Evolutionary conservation across 1,140 invertebrate species (phyloP).

Genomic region (Ridgeia piscesae): DNA sequence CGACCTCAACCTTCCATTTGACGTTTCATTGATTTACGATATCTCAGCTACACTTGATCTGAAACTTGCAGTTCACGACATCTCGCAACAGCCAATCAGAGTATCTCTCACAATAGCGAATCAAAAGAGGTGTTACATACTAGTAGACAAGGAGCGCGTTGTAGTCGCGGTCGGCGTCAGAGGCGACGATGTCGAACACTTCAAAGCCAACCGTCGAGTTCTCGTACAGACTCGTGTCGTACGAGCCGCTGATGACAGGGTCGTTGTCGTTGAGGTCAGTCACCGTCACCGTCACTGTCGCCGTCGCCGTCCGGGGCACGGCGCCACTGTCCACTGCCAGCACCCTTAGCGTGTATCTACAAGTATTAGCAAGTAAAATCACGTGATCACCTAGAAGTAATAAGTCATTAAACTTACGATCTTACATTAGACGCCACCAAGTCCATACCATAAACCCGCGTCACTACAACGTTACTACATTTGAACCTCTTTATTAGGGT

Average conservation of each 20-base stretch:
- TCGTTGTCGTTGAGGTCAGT: conserved; percentile 82
- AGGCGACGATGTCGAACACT: conserved; percentile 17
- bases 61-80: no score
- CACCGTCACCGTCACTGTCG: conserved; percentile 63
- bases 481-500: no score
- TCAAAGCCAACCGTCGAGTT: neutral
- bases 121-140: neutral
- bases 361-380: neutral
- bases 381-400: neutral
- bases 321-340: conserved; percentile 54
- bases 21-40: no score
- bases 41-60: no score
- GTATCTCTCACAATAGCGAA: neutral
- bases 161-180: conserved; percentile 22
- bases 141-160: conserved; percentile 24
- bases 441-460: no score
- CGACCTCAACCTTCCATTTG: no score
- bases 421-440: no score
- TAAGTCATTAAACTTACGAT: neutral
- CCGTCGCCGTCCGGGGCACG: conserved; percentile 62
- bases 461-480: no score
- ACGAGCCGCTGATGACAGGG: conserved; percentile 57
- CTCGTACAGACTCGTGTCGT: conserved; percentile 9
- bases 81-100: no score
- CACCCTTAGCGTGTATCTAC: conserved; percentile 33